Evolutionary conservation across 2,113 vertebrate species (phyloP).

Genomic region (Glaucomys volans): DNA sequence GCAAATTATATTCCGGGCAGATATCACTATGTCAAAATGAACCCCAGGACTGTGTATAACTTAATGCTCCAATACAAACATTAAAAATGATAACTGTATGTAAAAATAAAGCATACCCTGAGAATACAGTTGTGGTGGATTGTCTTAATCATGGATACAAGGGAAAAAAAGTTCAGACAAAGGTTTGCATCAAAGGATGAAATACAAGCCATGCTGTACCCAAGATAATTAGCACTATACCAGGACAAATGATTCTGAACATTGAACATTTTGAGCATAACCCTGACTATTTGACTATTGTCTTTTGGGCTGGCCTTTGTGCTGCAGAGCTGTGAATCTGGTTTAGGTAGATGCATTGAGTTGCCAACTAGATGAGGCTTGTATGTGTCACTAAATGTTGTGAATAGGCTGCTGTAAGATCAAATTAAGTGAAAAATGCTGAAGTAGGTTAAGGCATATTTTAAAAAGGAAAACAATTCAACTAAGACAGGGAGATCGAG

Average conservation of each 20-base stretch:
- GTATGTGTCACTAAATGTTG: not conserved
- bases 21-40: too few species aligned
- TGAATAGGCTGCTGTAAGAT: not conserved
- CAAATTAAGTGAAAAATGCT: not conserved
- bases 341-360: not conserved
- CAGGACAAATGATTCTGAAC: not conserved
- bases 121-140: not conserved
- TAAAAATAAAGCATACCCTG: not conserved
- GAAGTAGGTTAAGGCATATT: not conserved
- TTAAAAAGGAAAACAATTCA: not conserved
- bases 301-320: not conserved
- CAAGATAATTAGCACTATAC: not conserved
- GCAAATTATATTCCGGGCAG: too few species aligned
- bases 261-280: not conserved
- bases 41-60: too few species aligned
- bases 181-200: not conserved
- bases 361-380: not conserved
- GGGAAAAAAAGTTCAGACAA: not conserved
- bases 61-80: too few species aligned
- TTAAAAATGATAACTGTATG: too few species aligned
- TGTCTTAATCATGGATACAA: not conserved
- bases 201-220: not conserved
- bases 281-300: accelerated
- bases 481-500: not conserved
- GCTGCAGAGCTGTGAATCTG: not conserved